A percentile compares a stretch with the other conserved stretches of the same genome.
phyloP scores from a whole-genome alignment of 2,888 invertebrate genomes.

The Nephrotoma appendiculata region DNA sequence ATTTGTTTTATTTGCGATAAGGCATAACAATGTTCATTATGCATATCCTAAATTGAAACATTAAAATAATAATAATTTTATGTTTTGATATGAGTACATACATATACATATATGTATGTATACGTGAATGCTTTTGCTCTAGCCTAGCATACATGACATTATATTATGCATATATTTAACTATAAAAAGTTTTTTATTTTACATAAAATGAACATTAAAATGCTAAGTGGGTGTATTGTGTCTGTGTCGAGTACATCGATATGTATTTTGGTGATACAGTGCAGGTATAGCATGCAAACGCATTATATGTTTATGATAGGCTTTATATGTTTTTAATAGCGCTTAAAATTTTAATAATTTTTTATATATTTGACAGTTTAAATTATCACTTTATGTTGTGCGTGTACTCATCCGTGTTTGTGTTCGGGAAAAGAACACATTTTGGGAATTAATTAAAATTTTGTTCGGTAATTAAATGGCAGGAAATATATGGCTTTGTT shows the following conservation, averaged over 20 bases:
- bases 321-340: background rate
- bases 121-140: background rate
- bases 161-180: background rate
- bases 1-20: background rate
- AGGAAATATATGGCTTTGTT: background rate
- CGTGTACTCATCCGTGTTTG: background rate
- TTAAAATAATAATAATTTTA: background rate
- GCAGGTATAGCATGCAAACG: background rate
- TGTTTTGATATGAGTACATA: background rate
- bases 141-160: background rate
- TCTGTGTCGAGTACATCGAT: background rate
- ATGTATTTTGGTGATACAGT: background rate
- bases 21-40: background rate
- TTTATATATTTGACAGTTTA: background rate
- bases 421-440: background rate
- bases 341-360: background rate
- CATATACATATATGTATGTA: background rate
- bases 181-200: background rate
- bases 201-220: background rate
- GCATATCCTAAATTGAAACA: background rate
- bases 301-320: background rate
- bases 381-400: background rate
- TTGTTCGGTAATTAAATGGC: background rate
- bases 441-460: background rate
- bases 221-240: background rate